Evolutionary conservation across 92 coral and sea anemone genomes (phyloP).

Genomic region (Zoanthus gigantus): DNA sequence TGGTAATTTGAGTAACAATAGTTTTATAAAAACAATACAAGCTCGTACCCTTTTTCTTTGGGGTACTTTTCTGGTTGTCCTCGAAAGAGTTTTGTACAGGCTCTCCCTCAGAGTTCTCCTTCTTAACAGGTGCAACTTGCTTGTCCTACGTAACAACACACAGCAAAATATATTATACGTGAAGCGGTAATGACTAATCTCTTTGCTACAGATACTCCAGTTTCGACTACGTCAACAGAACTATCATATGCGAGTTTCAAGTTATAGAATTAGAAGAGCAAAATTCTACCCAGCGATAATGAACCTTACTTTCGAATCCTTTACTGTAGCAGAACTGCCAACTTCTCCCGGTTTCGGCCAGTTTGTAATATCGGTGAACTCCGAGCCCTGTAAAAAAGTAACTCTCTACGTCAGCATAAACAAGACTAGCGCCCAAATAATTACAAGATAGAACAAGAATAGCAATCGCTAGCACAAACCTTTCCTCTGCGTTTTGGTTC

Average conservation of each 20-base stretch:
- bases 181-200: conserved; percentile 29
- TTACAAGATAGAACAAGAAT: conserved; percentile 43
- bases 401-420: conserved; percentile 40
- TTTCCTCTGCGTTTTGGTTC: conserved; percentile 77
- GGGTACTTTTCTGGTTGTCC: conserved; percentile 37
- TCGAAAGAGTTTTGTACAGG: conserved; percentile 27
- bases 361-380: conserved; percentile 92
- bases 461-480: conserved; percentile 41
- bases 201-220: conserved; percentile 10
- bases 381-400: conserved; percentile 75
- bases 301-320: conserved; percentile 62
- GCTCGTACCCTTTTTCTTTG: conserved; percentile 40
- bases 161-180: neutral
- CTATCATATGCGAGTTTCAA: neutral
- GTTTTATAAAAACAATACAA: conserved; percentile 18
- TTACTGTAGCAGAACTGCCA: conserved; percentile 70
- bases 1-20: conserved; percentile 12
- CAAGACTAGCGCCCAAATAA: conserved; percentile 12
- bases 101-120: conserved; percentile 34
- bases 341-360: conserved; percentile 99
- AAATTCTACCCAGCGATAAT: neutral
- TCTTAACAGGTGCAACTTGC: conserved; percentile 47
- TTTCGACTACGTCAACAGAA: conserved; percentile 21
- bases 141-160: conserved; percentile 26
- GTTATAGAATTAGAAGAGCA: neutral